phyloP scores from a whole-genome alignment of 1,140 invertebrate genomes.

The Phortica variegata region DNA sequence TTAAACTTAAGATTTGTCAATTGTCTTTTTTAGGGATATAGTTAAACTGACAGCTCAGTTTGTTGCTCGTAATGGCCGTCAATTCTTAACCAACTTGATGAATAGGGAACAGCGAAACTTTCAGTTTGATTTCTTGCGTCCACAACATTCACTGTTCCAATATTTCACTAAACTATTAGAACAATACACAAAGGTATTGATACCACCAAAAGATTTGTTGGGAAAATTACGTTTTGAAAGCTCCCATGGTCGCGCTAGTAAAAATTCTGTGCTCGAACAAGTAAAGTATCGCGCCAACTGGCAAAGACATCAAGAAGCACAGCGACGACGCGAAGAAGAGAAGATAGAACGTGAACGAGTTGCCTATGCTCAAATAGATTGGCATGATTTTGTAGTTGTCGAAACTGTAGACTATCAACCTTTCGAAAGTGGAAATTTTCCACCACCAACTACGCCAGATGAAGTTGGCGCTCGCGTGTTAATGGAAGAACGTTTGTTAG shows the following conservation, averaged over 20 bases:
- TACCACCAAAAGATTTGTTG: conserved; percentile 90
- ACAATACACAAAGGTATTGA: conserved; percentile 95
- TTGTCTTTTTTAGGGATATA: conserved; percentile 75
- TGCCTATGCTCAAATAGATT: conserved; percentile 97
- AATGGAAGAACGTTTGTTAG: conserved; percentile 66
- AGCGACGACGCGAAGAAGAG: conserved; percentile 90
- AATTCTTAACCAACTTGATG: conserved; percentile 98
- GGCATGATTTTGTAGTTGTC: conserved; percentile 99
- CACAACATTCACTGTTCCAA: conserved; percentile 97
- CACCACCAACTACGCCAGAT: conserved; percentile 93
- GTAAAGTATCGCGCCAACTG: conserved; percentile 95
- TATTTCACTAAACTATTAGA: conserved; percentile 98
- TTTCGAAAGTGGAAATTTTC: conserved; percentile 93
- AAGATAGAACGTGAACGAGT: conserved; percentile 92
- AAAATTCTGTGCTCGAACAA: conserved; percentile 80
- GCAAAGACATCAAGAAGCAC: conserved; percentile 91
- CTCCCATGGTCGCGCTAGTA: conserved; percentile 58
- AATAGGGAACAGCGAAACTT: conserved; percentile 97
- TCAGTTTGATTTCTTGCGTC: conserved; percentile 98
- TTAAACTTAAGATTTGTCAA: not conserved
- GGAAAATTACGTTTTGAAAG: conserved; percentile 79
- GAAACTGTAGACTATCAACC: conserved; percentile 99
- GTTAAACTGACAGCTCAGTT: conserved; percentile 98
- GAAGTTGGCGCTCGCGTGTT: conserved; percentile 94
- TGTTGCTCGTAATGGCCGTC: conserved; percentile 96